phyloP scores from a whole-genome alignment of 2,888 invertebrate species.

The Sipha maydis region DNA sequence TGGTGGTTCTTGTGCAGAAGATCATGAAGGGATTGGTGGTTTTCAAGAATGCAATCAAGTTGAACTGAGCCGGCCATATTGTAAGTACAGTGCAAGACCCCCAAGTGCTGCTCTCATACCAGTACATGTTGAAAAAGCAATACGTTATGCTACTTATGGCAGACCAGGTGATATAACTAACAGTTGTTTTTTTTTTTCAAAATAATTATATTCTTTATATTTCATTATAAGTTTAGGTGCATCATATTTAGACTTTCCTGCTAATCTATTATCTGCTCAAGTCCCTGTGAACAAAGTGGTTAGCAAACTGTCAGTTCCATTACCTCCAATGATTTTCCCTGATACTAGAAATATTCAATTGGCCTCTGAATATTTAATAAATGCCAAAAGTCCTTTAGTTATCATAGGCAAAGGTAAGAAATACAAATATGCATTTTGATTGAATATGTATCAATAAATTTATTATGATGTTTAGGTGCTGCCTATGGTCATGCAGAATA shows the following conservation, averaged over 20 bases:
- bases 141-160: slow-evolving; percentile 83
- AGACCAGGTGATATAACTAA: slow-evolving; percentile 77
- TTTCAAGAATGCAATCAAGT: slow-evolving; percentile 96
- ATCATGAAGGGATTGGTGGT: slow-evolving; percentile 94
- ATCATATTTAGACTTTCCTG: slow-evolving; percentile 91
- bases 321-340: slow-evolving; percentile 77
- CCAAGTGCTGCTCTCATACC: slow-evolving; percentile 85
- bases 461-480: slow-evolving; percentile 73
- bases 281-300: not conserved
- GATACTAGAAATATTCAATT: slow-evolving; percentile 75
- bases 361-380: slow-evolving; percentile 76
- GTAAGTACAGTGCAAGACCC: slow-evolving; percentile 91
- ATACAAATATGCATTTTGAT: not conserved
- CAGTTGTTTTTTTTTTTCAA: not conserved
- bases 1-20: slow-evolving; percentile 89
- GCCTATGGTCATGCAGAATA: slow-evolving; percentile 84
- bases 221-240: slow-evolving; percentile 69
- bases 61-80: slow-evolving; percentile 86
- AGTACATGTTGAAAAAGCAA: slow-evolving; percentile 90
- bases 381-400: slow-evolving; percentile 84
- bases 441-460: not conserved
- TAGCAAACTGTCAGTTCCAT: slow-evolving; percentile 68
- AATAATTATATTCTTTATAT: not conserved
- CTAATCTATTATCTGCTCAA: slow-evolving; percentile 75
- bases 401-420: slow-evolving; percentile 83